These are phyloP conservation scores for Limosa lapponica DNA, from an alignment of 2,797 vertebrate species.

Conservation along the genomic window DNA sequence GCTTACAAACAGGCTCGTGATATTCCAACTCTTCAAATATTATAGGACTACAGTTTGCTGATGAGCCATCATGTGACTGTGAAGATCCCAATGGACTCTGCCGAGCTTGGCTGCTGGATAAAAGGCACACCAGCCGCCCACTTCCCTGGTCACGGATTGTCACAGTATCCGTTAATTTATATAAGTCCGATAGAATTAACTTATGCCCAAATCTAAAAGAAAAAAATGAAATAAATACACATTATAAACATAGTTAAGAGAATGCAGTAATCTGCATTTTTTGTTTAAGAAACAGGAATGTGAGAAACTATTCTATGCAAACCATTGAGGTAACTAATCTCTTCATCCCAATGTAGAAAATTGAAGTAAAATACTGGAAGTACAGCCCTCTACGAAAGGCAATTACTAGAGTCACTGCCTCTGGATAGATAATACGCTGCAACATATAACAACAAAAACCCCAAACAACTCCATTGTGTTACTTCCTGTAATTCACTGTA, in stretches of 20 bases:
- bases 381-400: neutral
- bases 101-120: constrained; percentile 88
- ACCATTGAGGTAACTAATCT: neutral
- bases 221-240: neutral
- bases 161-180: constrained; percentile 89
- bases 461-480: neutral
- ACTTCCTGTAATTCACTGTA: neutral
- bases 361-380: neutral
- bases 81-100: constrained; percentile 94
- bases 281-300: neutral
- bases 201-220: constrained; percentile 88
- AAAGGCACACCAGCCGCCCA: constrained; percentile 89
- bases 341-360: neutral
- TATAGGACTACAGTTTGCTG: constrained; percentile 91
- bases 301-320: neutral
- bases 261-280: neutral
- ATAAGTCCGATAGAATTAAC: constrained; percentile 87
- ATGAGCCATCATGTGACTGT: constrained; percentile 91
- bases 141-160: constrained; percentile 91
- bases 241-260: neutral
- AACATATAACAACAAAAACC: neutral
- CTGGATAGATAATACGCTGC: neutral
- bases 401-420: neutral
- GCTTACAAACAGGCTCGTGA: constrained; percentile 93
- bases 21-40: constrained; percentile 97